Evolutionary conservation across 2,888 invertebrate genomes (phyloP), one percentile per base, ranked within the genome.

Genomic region (Dryadula phaetusa): DNA sequence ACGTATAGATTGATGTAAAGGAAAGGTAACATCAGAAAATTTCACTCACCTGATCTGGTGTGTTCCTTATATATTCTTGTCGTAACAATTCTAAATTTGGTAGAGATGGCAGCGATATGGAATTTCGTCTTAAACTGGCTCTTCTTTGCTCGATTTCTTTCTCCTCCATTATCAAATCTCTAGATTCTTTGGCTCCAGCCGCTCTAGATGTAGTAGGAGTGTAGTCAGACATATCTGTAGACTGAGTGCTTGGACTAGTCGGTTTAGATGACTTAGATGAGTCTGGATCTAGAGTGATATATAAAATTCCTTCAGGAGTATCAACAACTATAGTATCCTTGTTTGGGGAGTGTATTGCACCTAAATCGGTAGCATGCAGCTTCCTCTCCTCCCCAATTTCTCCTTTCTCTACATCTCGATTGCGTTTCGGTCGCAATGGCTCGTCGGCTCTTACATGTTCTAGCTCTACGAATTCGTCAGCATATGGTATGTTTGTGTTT

Each of bases 61-160:
- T 81, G 71, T 79, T 82, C 52, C 82, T 83, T 73, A 86, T 63
- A 71, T 86, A 90, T 69, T 88, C 93, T 76, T 86, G 93, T 77
- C 79, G 84, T 73, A 95, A 75, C 74, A 93, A 75, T 69, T 95
- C 95, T 82, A 96, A 86, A 62, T 95, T 94, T 78, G 96, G 95
- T 67, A 97, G 88, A 73, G 94, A 93, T 3, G 97, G 97, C 92
- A 97, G 93, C 2, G 96, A 96, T 70, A 96, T 95, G 2, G 96
- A 96, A 74, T 96, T 95, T 73, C 95, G 94, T 60, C 96, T 92
- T 61, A 94, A 80, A 60, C 83, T 85, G 4, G 82, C 81, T 68
- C 77, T 80, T 65, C 88, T 85, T 67, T 80, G 77, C 44, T 84
- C 86, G 44, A 81, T 63, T 14, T 78, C 78, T 37, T 75, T 75